Base-by-base conservation (phyloP, 1,140 invertebrate genomes). In the Neodiprion lecontei region DNA sequence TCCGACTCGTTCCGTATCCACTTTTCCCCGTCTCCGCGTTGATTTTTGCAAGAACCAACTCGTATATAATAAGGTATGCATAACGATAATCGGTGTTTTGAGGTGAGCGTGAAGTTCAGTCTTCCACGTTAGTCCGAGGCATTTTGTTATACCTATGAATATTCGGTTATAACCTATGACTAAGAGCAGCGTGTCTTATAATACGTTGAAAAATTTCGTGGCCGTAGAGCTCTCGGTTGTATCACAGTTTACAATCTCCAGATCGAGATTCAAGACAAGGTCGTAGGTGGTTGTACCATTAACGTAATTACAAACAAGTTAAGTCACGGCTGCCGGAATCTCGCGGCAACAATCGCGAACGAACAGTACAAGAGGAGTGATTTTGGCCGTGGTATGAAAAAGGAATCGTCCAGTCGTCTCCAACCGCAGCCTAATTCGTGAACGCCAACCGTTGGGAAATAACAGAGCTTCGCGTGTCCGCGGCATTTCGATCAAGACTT, bases 371-470 rank as follows among this genome's bases (percentile, higher is more conserved):
- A 7, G 61, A 14, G 61, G 61, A 65, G 2, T 65, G 61, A 17
- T 21, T 65, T 21, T 65, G 17, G 61, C 61, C 17, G 0, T 21
- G 12, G 12, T 65, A 3, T 65, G 7, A 3, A 14, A 17, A 14
- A 14, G 61, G 61, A 14, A 14, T 14, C 17, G 61, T 65, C 61
- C 4, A 2, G 12, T 65, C 1, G 12, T 65, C 1, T 65, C 61
- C 12, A 17, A 17, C 12, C 61, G 61, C 61, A 17, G 12, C 12
- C 17, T 65, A 14, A 14, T 65, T 14, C 17, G 4, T 7, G 12
- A 1, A 7, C 61, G 61, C 7, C 12, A 65, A 17, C 17, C 12
- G 77, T 21, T 23, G 9, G 50, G 61, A 70, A 75, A 70, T 78
- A 71, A 71, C 68, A 40, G 69, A 61, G 66, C 69, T 17, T 28